A percentile compares a stretch with the other conserved stretches of the same genome.
Conservation (phyloP, 2,888 invertebrate genomes). For the Megastigmus dorsalis region DNA sequence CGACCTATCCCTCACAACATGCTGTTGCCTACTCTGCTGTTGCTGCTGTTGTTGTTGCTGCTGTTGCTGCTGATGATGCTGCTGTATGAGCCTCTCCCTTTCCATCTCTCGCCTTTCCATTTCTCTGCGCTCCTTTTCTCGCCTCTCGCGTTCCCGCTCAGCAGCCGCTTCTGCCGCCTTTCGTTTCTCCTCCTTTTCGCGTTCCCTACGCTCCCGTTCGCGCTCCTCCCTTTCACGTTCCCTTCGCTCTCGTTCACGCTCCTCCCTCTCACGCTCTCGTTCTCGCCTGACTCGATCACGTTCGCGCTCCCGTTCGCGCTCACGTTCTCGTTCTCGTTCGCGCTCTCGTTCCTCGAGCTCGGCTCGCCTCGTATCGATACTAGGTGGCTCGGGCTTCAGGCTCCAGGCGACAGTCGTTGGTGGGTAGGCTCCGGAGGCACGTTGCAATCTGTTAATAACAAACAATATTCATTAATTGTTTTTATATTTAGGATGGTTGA, state of each 20-base stretch:
- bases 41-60: conserved; percentile 56
- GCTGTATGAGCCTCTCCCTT: conserved; percentile 75
- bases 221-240: conserved; percentile 73
- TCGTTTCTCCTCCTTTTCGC: conserved; percentile 74
- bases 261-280: conserved; percentile 67
- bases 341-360: conserved; percentile 78
- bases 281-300: conserved; percentile 44
- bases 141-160: conserved; percentile 66
- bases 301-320: conserved; percentile 47
- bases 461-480: no score
- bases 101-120: conserved; percentile 66
- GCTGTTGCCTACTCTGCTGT: conserved; percentile 65
- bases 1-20: conserved; percentile 79
- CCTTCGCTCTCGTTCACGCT: conserved; percentile 46
- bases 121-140: conserved; percentile 66
- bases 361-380: conserved; percentile 77
- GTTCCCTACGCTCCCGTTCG: conserved; percentile 61
- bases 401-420: conserved; percentile 79
- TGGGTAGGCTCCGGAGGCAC: conserved; percentile 78
- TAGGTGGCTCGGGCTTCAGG: conserved; percentile 80
- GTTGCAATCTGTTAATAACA: conserved; percentile 76
- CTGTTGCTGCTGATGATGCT: conserved; percentile 49
- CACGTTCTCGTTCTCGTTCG: conserved; percentile 72
- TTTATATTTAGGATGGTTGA: no score
- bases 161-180: conserved; percentile 63